These are phyloP conservation scores for Prunella fulvescens DNA, from an alignment of 2,113 vertebrate species.

Conservation along the genomic window DNA sequence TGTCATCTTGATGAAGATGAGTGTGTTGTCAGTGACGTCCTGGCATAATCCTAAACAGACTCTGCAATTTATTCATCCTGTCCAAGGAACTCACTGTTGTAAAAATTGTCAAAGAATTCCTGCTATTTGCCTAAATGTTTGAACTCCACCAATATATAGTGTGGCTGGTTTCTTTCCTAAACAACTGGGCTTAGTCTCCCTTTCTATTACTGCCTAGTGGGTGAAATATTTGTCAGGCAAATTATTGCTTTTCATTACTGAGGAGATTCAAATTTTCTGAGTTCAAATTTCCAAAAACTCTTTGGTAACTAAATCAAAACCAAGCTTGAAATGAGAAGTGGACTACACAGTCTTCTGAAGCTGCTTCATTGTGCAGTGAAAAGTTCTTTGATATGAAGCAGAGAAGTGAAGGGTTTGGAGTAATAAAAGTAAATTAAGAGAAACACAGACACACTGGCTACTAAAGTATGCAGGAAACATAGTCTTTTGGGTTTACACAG, in stretches of 20 bases:
- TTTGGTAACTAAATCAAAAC: background rate
- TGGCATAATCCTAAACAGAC: rapidly evolving
- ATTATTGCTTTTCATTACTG: background rate
- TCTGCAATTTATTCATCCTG: background rate
- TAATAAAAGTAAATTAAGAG: background rate
- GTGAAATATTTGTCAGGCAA: background rate
- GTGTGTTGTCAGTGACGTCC: rapidly evolving
- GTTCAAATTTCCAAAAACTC: background rate
- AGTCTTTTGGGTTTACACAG: background rate
- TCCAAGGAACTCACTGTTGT: background rate
- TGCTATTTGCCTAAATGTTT: background rate
- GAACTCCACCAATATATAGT: background rate
- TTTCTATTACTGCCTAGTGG: background rate
- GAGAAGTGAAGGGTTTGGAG: background rate
- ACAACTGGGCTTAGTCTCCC: background rate
- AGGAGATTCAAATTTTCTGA: background rate
- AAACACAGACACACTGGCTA: background rate
- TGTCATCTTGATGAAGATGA: background rate
- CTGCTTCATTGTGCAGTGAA: background rate
- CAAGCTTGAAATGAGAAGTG: background rate
- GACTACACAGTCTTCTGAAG: background rate
- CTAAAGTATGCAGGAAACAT: background rate
- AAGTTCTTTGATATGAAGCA: background rate
- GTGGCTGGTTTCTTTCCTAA: background rate
- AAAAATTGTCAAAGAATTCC: background rate